phyloP scores from a whole-genome alignment of 2,113 vertebrate genomes.

The Myocastor coypus region DNA sequence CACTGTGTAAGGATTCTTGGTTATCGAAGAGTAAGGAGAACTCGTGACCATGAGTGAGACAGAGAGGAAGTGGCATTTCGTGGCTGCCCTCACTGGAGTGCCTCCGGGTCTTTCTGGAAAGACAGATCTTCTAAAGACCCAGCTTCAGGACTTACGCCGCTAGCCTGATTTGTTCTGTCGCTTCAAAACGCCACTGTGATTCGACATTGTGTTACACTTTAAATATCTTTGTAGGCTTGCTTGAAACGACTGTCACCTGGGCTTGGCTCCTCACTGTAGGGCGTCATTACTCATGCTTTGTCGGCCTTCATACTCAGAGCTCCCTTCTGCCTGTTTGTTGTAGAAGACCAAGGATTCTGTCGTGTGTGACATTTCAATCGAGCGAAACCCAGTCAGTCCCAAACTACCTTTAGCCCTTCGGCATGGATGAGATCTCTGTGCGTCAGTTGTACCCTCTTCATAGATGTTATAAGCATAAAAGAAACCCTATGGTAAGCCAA shows the following conservation, averaged over 20 bases:
- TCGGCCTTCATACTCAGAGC: neutral
- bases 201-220: neutral
- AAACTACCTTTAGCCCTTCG: too few relatives aligned
- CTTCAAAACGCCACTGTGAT: neutral
- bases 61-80: rapidly evolving
- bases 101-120: neutral
- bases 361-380: neutral
- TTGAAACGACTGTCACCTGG: neutral
- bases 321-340: neutral
- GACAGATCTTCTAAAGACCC: neutral
- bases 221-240: neutral
- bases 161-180: neutral
- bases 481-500: neutral
- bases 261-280: neutral
- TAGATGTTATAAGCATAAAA: neutral
- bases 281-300: rapidly evolving
- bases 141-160: too few relatives aligned
- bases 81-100: rapidly evolving
- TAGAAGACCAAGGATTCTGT: too few relatives aligned
- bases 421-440: neutral
- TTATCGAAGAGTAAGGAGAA: neutral
- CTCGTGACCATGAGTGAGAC: rapidly evolving
- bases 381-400: too few relatives aligned
- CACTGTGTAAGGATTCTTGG: neutral
- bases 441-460: neutral